Evolutionary conservation across 2,888 invertebrate genomes (phyloP).

Genomic region (Drosophila lutescens): DNA sequence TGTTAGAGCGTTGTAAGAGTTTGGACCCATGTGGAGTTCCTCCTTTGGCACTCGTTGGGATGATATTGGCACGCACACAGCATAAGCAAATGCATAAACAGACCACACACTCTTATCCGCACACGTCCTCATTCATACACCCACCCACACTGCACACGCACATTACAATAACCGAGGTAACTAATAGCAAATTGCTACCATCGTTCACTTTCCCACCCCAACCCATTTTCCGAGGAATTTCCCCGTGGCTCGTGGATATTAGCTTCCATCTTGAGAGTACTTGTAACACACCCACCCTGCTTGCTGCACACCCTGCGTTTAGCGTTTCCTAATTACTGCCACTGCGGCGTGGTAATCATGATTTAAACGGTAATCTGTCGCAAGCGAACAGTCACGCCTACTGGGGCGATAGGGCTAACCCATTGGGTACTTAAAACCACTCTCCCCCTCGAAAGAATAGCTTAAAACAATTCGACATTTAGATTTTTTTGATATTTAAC

Average conservation of each 20-base stretch:
- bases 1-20: neutral
- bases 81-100: slow-evolving; percentile 63
- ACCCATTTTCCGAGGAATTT: slow-evolving; percentile 5
- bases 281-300: slow-evolving; percentile 27
- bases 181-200: slow-evolving; percentile 72
- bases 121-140: slow-evolving; percentile 7
- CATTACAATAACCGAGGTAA: slow-evolving; percentile 65
- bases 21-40: slow-evolving; percentile 24
- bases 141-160: slow-evolving; percentile 9
- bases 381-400: slow-evolving; percentile 10
- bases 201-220: slow-evolving; percentile 28
- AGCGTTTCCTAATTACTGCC: slow-evolving; percentile 64
- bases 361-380: slow-evolving; percentile 68
- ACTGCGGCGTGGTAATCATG: slow-evolving; percentile 67
- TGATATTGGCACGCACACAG: slow-evolving; percentile 60
- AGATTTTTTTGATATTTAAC: too few species aligned
- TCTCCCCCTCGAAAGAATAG: too few species aligned
- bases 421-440: too few species aligned
- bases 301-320: slow-evolving; percentile 1
- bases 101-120: neutral
- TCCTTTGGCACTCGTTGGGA: slow-evolving; percentile 25
- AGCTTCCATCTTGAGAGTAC: slow-evolving; percentile 59
- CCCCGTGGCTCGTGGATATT: neutral
- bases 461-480: too few species aligned
- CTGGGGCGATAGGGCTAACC: neutral